Evolutionary conservation across 1,140 invertebrate genomes (phyloP).

Genomic region (Babylonia areolata): DNA sequence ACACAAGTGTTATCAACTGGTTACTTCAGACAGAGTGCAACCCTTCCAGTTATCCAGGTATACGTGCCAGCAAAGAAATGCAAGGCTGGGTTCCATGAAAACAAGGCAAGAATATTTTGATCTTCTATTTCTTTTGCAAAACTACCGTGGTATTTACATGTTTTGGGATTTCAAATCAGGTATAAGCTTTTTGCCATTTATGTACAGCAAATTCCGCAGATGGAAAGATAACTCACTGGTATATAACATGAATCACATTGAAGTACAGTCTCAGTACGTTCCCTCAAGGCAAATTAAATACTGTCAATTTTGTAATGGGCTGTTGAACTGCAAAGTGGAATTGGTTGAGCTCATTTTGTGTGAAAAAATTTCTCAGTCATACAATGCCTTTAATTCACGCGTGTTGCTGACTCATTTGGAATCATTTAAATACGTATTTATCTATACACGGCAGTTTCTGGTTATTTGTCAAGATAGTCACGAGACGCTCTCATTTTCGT

Average conservation of each 20-base stretch:
- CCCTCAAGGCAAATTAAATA: neutral
- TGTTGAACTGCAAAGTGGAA: too few relatives aligned
- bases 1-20: neutral
- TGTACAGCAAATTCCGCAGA: neutral
- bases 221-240: neutral
- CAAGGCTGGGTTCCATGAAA: neutral
- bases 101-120: neutral
- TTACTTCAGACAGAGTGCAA: too few relatives aligned
- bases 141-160: neutral
- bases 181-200: neutral
- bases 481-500: neutral
- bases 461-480: neutral
- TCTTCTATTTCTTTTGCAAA: neutral
- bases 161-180: neutral
- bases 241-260: neutral
- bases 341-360: neutral
- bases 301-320: neutral
- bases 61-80: neutral
- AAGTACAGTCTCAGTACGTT: too few relatives aligned
- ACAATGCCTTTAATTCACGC: neutral
- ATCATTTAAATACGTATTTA: neutral
- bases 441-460: neutral
- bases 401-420: neutral
- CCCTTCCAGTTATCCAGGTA: too few relatives aligned
- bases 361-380: neutral